A percentile compares a stretch with the other conserved stretches of the same genome.
These are phyloP conservation scores for Sebastolobus alascanus DNA, from an alignment of 2,797 vertebrate species.

Conservation along the genomic window DNA sequence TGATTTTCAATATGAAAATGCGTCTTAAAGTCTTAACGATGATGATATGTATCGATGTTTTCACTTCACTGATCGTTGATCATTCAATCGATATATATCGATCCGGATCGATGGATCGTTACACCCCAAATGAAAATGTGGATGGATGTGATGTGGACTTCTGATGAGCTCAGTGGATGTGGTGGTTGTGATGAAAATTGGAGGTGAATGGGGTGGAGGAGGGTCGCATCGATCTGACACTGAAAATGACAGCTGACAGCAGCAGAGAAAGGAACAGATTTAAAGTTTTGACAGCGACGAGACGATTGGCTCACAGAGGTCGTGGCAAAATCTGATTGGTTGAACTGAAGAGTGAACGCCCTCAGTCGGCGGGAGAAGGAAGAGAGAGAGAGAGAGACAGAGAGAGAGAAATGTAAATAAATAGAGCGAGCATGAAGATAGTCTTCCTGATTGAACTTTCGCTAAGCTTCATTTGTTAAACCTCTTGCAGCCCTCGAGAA, in stretches of 20 bases:
- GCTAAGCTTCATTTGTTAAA: constrained; percentile 27
- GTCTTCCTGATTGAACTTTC: not conserved
- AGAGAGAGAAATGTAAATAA: constrained; percentile 2
- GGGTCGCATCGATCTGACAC: not conserved
- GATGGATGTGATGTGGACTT: not conserved
- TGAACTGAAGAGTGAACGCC: not conserved
- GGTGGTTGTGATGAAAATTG: not conserved
- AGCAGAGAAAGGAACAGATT: not conserved
- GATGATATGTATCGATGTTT: too few relatives aligned
- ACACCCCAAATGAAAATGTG: not conserved
- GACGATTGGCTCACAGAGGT: not conserved
- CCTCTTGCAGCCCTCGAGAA: constrained; percentile 29
- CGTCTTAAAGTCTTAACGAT: too few relatives aligned
- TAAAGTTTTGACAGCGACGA: not conserved
- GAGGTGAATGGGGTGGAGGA: not conserved
- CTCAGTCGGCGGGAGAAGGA: not conserved
- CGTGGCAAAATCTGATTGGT: not conserved
- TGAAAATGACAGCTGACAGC: not conserved
- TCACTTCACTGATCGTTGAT: too few relatives aligned
- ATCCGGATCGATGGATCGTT: too few relatives aligned
- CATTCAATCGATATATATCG: too few relatives aligned
- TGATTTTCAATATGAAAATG: too few relatives aligned
- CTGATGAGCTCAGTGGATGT: not conserved
- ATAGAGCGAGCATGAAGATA: not conserved
- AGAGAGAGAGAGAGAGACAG: not conserved